Conservation (phyloP, 2,797 vertebrate species). For the Epinephelus coioides region DNA sequence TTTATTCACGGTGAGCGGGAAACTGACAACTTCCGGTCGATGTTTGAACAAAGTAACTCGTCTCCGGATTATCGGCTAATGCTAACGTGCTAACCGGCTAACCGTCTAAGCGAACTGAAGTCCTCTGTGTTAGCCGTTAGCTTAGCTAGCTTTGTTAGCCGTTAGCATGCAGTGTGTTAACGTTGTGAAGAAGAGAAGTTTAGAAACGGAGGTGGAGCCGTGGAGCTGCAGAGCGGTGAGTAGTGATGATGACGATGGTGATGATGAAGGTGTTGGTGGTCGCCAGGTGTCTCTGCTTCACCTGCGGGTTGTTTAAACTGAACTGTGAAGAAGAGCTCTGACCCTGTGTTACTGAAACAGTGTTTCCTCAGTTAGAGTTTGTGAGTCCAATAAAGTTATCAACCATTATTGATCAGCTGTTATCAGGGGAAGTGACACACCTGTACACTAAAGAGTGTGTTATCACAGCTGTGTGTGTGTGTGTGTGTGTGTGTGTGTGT, state of each 20-base stretch:
- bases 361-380: no score
- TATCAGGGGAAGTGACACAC: no score
- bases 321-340: no score
- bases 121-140: neutral
- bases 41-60: neutral
- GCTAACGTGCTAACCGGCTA: slow-evolving; percentile 22
- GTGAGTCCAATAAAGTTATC: no score
- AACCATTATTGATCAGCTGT: no score
- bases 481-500: no score
- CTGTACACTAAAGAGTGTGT: no score
- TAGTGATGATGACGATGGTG: neutral
- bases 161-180: slow-evolving; percentile 72
- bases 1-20: slow-evolving; percentile 3
- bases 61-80: neutral
- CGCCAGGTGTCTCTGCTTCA: no score
- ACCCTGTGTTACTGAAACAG: no score
- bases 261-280: neutral
- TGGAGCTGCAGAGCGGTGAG: slow-evolving; percentile 54
- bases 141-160: slow-evolving; percentile 33
- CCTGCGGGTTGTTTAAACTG: neutral
- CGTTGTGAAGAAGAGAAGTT: slow-evolving; percentile 55
- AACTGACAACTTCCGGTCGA: neutral
- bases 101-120: neutral
- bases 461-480: no score
- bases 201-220: slow-evolving; percentile 46